Percentiles rank a stretch among this genome's conserved stretches.
These are phyloP conservation scores for Malurus melanocephalus DNA, from an alignment of 2,113 vertebrate species.

Conservation along the genomic window DNA sequence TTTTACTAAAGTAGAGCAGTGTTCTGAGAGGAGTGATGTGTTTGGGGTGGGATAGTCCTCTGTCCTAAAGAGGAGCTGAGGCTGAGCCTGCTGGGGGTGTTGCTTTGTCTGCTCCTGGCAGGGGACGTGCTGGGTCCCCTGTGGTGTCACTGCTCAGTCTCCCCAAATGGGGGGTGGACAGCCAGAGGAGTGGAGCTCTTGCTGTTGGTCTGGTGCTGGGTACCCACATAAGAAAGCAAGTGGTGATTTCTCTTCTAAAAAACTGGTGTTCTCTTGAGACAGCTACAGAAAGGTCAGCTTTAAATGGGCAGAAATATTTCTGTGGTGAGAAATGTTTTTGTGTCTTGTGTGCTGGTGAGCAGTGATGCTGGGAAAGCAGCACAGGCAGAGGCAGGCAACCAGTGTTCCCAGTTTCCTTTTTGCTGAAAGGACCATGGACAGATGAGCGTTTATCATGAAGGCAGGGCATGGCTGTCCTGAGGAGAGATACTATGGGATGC, in stretches of 20 bases:
- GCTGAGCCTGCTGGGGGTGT: background rate
- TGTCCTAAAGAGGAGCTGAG: background rate
- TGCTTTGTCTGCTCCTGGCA: background rate
- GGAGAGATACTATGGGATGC: background rate
- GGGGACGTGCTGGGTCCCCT: background rate
- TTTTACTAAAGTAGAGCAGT: background rate
- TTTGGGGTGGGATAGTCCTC: fast-evolving
- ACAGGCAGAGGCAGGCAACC: background rate
- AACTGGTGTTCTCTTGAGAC: background rate
- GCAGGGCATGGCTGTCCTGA: background rate
- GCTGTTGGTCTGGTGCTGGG: background rate
- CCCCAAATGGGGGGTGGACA: fast-evolving
- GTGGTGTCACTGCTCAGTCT: background rate
- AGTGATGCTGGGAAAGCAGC: background rate
- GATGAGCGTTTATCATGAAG: fast-evolving
- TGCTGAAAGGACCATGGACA: fast-evolving
- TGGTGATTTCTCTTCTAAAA: background rate
- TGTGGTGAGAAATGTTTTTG: background rate
- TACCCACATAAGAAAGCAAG: background rate
- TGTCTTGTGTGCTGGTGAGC: background rate
- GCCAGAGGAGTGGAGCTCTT: background rate
- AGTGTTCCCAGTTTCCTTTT: background rate
- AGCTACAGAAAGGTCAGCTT: background rate
- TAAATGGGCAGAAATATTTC: background rate
- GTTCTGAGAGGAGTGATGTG: background rate